Base-by-base conservation (phyloP, 2,888 invertebrate genomes). In the Lacanobia wlatinum region DNA sequence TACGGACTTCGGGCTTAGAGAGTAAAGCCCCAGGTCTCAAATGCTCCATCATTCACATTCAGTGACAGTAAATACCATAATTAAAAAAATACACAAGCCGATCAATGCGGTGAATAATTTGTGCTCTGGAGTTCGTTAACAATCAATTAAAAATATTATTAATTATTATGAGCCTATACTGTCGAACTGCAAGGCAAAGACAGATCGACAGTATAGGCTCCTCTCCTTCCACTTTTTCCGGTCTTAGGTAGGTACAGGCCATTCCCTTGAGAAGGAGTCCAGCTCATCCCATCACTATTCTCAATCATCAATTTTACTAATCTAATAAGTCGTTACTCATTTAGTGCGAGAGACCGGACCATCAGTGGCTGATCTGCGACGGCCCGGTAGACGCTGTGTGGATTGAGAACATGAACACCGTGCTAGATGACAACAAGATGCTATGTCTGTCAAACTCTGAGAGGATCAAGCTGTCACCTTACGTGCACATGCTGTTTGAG, bases 371-470 rank as follows among this genome's bases (percentile, higher is more conserved):
- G 67, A 97, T 98, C 56, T 98, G 98, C 92, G 99, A 99, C 90
- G 99, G 99, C 0, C 99, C 98, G 0, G 98, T 99, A 0, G 99
- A 99, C 91, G 98, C 99, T 0, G 97, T 98, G 28, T 99, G 99
- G 99, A 99, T 99, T 80, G 99, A 99, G 93, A 99, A 98, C 90
- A 97, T 99, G 97, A 99, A 99, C 92, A 98, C 99, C 0, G 98
- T 98, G 0, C 96, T 99, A 9, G 99, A 99, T 89, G 99, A 99
- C 90, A 99, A 99, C 91, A 99, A 99, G 94, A 98, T 99, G 98
- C 92, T 99, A 52, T 99, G 99, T 87, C 95, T 99, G 52, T 98
- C 98, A 2, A 99, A 99, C 96, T 98, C 98, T 0, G 99, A 98
- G 93, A 96, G 98, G 76, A 99, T 99, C 78, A 98, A 98, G 92